Evolutionary conservation across 2,888 invertebrate species (phyloP), one percentile per base, ranked within the genome.

Genomic region (Xestoiulus laeticollis): DNA sequence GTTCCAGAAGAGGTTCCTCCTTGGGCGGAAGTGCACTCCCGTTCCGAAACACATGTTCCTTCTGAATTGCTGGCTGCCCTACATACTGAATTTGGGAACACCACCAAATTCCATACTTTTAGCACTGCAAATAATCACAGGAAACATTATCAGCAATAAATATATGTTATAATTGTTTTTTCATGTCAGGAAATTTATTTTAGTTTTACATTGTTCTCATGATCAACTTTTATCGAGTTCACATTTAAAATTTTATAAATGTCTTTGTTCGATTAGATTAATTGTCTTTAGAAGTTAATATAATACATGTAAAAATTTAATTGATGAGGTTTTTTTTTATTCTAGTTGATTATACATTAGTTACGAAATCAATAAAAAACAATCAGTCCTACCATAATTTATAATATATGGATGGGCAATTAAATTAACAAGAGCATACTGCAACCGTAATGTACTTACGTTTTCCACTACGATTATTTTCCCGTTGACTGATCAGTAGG

Each of bases 1-100:
- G 95, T 93, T 1, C 96, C 96, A 89, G 95, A 95, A 1, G 95
- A 94, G 0, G 95, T 94, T 22, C 78, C 78, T 2, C 97, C 97
- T 0, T 95, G 95, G 43, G 22, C 86, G 59, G 88, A 88, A 26
- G 87, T 86, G 85, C 89, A 89, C 83, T 89, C 85, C 85, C 88
- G 88, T 22, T 89, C 88, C 30, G 89, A 88, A 30, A 89, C 88
- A 78, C 88, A 88, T 22, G 59, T 88, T 44, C 88, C 88, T 12
- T 43, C 30, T 30, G 30, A 86, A 86, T 44, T 86, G 30, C 30
- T 53, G 32, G 53, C 19, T 33, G 48, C 22, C 3, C 86, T n/a
- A 5, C 86, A 86, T 6, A 48, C 48, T 10, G 32, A 19, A 30
- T 86, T 86, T 12, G 44, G 86, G 53, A 86, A 86, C 30, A 78